Conservation (phyloP, 2,888 invertebrate species). For the Podotricha telesiphe region DNA sequence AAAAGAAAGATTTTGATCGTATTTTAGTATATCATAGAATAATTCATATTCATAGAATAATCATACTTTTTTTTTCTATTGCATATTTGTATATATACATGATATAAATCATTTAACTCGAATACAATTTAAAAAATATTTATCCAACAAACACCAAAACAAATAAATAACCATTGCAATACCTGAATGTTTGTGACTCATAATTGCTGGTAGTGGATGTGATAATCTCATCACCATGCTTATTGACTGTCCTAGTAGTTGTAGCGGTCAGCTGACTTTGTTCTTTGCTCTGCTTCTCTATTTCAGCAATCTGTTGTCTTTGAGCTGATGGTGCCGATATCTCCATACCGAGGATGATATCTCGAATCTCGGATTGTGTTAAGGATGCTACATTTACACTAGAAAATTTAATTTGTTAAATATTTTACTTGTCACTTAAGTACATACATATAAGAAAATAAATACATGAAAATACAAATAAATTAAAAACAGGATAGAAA, state of each 20-base stretch:
- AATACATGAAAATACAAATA: too few species aligned
- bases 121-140: neutral
- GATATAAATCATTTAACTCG: too few species aligned
- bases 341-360: slow-evolving; percentile 99
- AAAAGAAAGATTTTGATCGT: too few species aligned
- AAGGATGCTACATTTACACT: slow-evolving; percentile 99
- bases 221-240: slow-evolving; percentile 99
- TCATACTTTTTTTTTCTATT: too few species aligned
- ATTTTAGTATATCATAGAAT: too few species aligned
- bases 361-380: slow-evolving; percentile 99
- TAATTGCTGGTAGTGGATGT: slow-evolving; percentile 99
- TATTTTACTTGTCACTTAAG: too few species aligned
- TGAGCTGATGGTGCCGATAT: slow-evolving; percentile 99
- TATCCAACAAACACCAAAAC: neutral
- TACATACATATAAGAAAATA: too few species aligned
- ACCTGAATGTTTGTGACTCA: slow-evolving; percentile 97
- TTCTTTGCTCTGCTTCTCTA: slow-evolving; percentile 99
- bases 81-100: too few species aligned
- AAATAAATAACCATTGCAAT: slow-evolving; percentile 28
- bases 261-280: slow-evolving; percentile 99
- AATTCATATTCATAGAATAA: too few species aligned
- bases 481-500: too few species aligned
- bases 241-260: slow-evolving; percentile 98
- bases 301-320: slow-evolving; percentile 99
- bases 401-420: slow-evolving; percentile 28